Percentiles rank a stretch among this genome's conserved stretches.
Conservation (phyloP, 2,113 vertebrate genomes). For the Limnothrissa miodon region DNA sequence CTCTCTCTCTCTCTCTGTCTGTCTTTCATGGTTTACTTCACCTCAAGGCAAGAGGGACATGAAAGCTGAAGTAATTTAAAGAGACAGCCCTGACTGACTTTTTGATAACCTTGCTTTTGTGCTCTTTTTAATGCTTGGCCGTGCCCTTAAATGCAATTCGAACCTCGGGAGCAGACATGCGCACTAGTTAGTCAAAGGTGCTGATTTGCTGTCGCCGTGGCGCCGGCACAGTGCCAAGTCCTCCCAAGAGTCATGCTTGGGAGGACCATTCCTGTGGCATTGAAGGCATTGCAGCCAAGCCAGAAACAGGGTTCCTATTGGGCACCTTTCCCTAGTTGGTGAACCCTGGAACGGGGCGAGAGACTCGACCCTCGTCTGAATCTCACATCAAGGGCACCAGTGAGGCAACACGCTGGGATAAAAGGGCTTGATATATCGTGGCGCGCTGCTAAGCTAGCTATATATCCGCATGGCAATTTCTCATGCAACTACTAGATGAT, state of each 20-base stretch:
- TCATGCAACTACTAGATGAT: background rate
- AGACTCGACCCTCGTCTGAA: background rate
- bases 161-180: slow-evolving; percentile 16
- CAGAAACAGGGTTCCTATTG: background rate
- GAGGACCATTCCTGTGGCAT: slow-evolving; percentile 34
- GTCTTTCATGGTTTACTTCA: background rate
- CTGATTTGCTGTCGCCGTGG: slow-evolving; percentile 41
- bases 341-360: slow-evolving; percentile 2
- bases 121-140: background rate
- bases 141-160: background rate
- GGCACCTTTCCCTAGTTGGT: background rate
- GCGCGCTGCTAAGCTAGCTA: background rate
- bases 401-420: background rate
- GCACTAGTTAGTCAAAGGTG: slow-evolving; percentile 40
- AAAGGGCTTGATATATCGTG: slow-evolving; percentile 11
- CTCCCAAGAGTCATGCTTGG: slow-evolving; percentile 13
- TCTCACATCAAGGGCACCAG: background rate
- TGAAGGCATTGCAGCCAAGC: slow-evolving; percentile 1
- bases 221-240: slow-evolving; percentile 31
- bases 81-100: background rate
- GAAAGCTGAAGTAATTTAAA: background rate
- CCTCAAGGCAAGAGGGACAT: background rate
- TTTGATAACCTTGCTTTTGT: background rate
- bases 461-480: background rate
- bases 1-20: too few relatives aligned